Base-by-base conservation (phyloP, 2,797 vertebrate species). In the Ptychobarbus kaznakovi region DNA sequence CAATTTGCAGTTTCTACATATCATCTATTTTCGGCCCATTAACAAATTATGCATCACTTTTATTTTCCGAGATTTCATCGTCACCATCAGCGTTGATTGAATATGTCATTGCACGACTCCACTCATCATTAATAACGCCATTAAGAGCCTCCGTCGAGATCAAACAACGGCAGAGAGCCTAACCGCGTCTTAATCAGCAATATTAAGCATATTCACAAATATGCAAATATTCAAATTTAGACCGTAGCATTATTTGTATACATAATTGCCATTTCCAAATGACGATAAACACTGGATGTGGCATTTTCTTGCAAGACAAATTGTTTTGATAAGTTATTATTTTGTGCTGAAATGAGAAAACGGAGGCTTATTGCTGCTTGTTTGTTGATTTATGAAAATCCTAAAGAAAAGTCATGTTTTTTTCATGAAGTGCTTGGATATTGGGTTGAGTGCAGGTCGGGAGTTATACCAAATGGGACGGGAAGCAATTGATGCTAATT, bases 131-230 rank as follows among this genome's bases (percentile, higher is more conserved):
- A 87, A 85, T 87, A 83, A 83, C 49, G 11, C 68, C 74, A 88
- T 88, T 84, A 90, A 38, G 46, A 70, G 75, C 53, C 82, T 88
- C 78, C 18, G 18, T 40, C 78, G 53, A 86, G 87, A 88, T 88
- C 89, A 84, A 80, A 88, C 70, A 85, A 66, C 35, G 66, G 81
- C 74, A 38, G 58, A n/a, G 38, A 38, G 86, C 81, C 88, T 83
- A 87, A 86, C 83, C 68, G 65, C 75, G 22, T 87, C 82, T 83
- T 90, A 89, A 90, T 90, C 87, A 87, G 85, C 86, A 53, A 83
- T 69, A 82, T 87, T 87, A 88, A 56, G 73, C 76, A 46, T 78
- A 88, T 89, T 86, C 85, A 86, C 86, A 63, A 86, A 82, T 87
- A 88, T 86, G 87, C 87, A 87, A 86, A 90, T 90, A 84, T 83